Evolutionary conservation across 2,888 invertebrate genomes (phyloP), one percentile per base, ranked within the genome.

Genomic region (Parthenolecanium corni): DNA sequence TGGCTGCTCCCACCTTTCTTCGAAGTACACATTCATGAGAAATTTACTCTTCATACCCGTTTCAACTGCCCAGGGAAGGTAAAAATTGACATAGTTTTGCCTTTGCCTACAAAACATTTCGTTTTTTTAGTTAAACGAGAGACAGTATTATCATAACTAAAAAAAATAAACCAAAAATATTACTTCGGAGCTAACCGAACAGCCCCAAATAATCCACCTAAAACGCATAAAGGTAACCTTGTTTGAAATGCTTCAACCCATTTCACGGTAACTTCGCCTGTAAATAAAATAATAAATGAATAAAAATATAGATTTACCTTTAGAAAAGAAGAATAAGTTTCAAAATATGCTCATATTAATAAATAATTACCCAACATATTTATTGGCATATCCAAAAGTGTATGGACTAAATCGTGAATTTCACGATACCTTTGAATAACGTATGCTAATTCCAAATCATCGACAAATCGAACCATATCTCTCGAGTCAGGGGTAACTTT

Each of bases 201-300:
- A 1, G 95, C 89, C 12, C 96, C 97, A 79, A 94, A 92, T 64
- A 96, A 78, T 0, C 90, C 96, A 20, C 90, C 98, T 57, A 85
- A 82, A 65, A 91, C 79, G 72, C 96, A 96, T 96, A 99, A 96
- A 0, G 98, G 98, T 24, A 99, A 76, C 56, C 83, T 85, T 12
- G 88, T 89, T 76, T 99, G 98, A 64, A 97, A 81, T 0, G 88
- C 97, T 79, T 98, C 98, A 53, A 98, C 82, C 93, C 96, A 96
- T 77, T 98, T 98, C 4, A 98, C 89, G 12, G 90, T 83, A 5
- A 96, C 93, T 81, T 96, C 82, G 56, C 81, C 74, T 80, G 68
- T 12, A 21, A 51, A 2, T 21, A 24, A 6, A 31, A 31, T 24
- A 20, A 11, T n/a, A 14, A 18, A 56, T 44, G 1, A 56, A 5